Percentiles rank a stretch among this genome's conserved stretches.
Conservation (phyloP, 2,888 invertebrate genomes). For the Drepana falcataria region DNA sequence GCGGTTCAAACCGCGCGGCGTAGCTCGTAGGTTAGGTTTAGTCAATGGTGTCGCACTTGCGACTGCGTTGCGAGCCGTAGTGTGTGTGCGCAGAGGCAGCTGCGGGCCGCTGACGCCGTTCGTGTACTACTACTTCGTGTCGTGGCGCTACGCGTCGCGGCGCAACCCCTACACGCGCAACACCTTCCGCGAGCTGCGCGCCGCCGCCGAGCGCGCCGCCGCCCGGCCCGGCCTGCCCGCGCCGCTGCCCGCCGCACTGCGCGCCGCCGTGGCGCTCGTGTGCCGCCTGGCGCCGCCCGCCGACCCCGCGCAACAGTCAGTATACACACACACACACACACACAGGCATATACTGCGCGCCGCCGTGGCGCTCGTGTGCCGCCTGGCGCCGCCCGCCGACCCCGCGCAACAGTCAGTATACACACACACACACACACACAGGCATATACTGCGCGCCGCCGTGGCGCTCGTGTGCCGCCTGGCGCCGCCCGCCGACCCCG, state of each 20-base stretch:
- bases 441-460: background rate
- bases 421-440: background rate
- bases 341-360: background rate
- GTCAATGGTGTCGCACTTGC: too few relatives aligned
- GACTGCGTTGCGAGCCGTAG: too few relatives aligned
- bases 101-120: conserved; percentile 95
- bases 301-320: conserved; percentile 42
- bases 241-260: conserved; percentile 79
- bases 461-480: conserved; percentile 87
- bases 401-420: conserved; percentile 9
- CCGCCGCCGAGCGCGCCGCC: conserved; percentile 83
- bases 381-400: conserved; percentile 85
- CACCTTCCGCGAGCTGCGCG: conserved; percentile 92
- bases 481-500: conserved; percentile 81
- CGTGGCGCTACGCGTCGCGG: conserved; percentile 92
- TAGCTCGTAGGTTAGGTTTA: too few relatives aligned
- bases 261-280: conserved; percentile 82
- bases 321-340: conserved; percentile 2
- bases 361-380: conserved; percentile 83
- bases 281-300: conserved; percentile 87
- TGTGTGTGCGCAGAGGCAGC: conserved; percentile 85
- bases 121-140: conserved; percentile 97
- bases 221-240: conserved; percentile 84
- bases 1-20: too few relatives aligned
- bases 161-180: conserved; percentile 97